phyloP scores from a whole-genome alignment of 2,888 invertebrate species.

The Drosophila helvetica region DNA sequence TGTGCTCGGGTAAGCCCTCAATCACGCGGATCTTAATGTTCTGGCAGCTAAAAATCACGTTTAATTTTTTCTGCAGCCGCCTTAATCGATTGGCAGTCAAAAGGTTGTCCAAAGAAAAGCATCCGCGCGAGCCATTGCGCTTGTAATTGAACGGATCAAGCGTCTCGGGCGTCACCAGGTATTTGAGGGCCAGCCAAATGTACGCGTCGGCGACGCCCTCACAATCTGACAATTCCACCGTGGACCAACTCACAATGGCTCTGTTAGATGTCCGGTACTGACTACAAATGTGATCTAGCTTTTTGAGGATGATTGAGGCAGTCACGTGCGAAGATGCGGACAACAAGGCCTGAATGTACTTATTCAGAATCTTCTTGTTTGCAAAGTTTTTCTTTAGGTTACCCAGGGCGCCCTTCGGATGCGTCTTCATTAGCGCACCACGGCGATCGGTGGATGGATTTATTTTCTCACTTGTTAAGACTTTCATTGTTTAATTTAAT shows the following conservation, averaged over 20 bases:
- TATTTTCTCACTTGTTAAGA: background rate
- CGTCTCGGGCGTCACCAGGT: constrained; percentile 33
- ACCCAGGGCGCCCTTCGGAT: background rate
- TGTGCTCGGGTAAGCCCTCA: constrained; percentile 9
- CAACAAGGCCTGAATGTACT: background rate
- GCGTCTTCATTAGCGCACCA: constrained; percentile 10
- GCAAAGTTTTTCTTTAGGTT: constrained; percentile 18
- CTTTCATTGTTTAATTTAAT: background rate
- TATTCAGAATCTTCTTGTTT: background rate
- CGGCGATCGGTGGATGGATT: background rate
- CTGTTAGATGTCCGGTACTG: background rate
- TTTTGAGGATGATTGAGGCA: background rate
- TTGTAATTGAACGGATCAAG: constrained; percentile 35
- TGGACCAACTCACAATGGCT: constrained; percentile 46
- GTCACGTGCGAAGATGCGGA: constrained; percentile 5
- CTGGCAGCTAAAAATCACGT: constrained; percentile 24
- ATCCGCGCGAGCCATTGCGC: constrained; percentile 12
- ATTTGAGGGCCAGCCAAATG: constrained; percentile 38
- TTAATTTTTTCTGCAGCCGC: constrained; percentile 23
- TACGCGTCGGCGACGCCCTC: constrained; percentile 13
- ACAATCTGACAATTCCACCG: constrained; percentile 40
- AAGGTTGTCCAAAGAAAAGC: constrained; percentile 45
- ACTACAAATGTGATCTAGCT: constrained; percentile 17
- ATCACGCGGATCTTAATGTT: constrained; percentile 21
- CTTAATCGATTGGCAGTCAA: constrained; percentile 49